Percentiles rank a stretch among this genome's conserved stretches.
Evolutionary conservation across 2,113 vertebrate species (phyloP).

Genomic region (Leptocoma aspasia): DNA sequence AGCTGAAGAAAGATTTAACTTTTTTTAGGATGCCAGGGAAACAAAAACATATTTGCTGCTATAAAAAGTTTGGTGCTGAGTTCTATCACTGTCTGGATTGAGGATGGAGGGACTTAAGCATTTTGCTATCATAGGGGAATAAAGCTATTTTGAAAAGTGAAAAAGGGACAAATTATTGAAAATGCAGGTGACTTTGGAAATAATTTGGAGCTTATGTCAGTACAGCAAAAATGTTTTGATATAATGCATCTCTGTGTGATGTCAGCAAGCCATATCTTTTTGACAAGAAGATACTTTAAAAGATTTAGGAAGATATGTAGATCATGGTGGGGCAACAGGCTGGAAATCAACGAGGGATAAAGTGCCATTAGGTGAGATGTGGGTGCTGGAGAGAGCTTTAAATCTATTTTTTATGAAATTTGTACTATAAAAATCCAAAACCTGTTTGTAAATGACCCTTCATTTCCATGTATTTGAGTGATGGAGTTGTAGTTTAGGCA

Average conservation of each 20-base stretch:
- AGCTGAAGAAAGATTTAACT: not conserved
- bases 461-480: not conserved
- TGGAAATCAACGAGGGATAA: not conserved
- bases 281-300: not conserved
- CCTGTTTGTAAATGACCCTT: not conserved
- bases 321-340: not conserved
- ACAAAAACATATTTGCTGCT: not conserved
- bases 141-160: not conserved
- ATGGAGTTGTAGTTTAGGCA: not conserved
- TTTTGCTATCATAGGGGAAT: not conserved
- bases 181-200: not conserved
- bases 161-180: not conserved
- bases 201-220: not conserved
- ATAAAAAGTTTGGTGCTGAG: not conserved
- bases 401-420: not conserved
- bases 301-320: not conserved
- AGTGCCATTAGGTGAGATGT: not conserved
- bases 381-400: not conserved
- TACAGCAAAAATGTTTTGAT: not conserved
- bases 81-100: not conserved
- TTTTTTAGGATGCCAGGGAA: not conserved
- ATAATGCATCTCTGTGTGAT: not conserved
- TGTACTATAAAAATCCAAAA: not conserved
- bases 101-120: not conserved
- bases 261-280: not conserved